These are phyloP conservation scores for Agrotis segetum DNA, from an alignment of 2,888 invertebrate genomes.

Conservation along the genomic window DNA sequence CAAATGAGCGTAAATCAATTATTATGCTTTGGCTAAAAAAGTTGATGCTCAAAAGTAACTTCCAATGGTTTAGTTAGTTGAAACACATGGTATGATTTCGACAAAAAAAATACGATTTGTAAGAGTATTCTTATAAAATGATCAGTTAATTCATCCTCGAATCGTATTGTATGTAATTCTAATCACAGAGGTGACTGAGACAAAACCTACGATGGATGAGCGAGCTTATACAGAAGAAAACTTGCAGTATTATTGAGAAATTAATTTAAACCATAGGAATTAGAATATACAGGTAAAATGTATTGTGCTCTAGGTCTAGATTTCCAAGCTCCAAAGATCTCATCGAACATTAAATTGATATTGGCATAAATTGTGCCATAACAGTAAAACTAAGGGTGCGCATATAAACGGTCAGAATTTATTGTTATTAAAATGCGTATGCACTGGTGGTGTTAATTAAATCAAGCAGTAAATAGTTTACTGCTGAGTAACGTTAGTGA, in stretches of 20 bases:
- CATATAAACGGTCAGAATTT: constrained; percentile 69
- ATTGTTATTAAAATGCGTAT: constrained; percentile 69
- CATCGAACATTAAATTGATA: constrained; percentile 42
- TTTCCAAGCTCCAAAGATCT: constrained; percentile 29
- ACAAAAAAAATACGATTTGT: too few relatives aligned
- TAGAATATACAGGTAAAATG: constrained; percentile 7
- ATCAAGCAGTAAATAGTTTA: constrained; percentile 70
- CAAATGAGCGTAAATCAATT: too few relatives aligned
- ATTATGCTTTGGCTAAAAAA: too few relatives aligned
- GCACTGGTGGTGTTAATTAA: constrained; percentile 68
- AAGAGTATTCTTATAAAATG: too few relatives aligned
- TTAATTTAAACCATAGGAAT: background rate
- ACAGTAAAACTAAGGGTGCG: constrained; percentile 57
- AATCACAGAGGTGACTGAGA: too few relatives aligned
- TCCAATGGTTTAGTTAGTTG: too few relatives aligned
- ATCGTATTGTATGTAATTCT: too few relatives aligned
- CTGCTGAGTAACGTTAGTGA: constrained; percentile 46
- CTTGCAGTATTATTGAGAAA: background rate
- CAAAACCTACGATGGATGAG: too few relatives aligned
- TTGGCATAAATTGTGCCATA: constrained; percentile 53
- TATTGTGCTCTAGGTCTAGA: constrained; percentile 22
- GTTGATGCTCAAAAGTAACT: too few relatives aligned
- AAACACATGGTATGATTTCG: too few relatives aligned
- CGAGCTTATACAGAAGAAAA: too few relatives aligned
- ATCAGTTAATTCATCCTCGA: background rate